Conservation (phyloP, 2,888 invertebrate species). For the Hofmannophila pseudospretella region DNA sequence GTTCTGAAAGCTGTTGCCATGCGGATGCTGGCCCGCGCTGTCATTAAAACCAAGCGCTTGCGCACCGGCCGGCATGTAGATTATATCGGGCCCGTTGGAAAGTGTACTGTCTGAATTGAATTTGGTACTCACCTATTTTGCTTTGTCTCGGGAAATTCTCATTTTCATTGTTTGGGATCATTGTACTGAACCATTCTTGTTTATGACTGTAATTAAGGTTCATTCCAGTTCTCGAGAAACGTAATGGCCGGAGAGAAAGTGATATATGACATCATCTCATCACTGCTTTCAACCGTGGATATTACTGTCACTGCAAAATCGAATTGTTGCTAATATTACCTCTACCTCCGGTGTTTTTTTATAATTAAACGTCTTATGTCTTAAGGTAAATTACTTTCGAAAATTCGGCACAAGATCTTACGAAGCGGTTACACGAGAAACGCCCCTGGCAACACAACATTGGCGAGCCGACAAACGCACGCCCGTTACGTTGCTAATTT, state of each 20-base stretch:
- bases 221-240: too few relatives aligned
- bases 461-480: constrained; percentile 6
- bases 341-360: too few relatives aligned
- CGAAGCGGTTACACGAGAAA: not conserved
- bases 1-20: constrained; percentile 71
- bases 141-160: not conserved
- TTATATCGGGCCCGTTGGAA: constrained; percentile 71
- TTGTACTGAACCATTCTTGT: too few relatives aligned
- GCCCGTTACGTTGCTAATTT: constrained; percentile 21
- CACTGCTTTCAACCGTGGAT: too few relatives aligned
- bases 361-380: too few relatives aligned
- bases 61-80: constrained; percentile 60
- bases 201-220: too few relatives aligned
- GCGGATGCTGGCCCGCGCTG: constrained; percentile 66
- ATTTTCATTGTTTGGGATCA: not conserved
- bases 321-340: too few relatives aligned
- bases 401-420: too few relatives aligned
- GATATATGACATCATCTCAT: too few relatives aligned
- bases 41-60: constrained; percentile 67
- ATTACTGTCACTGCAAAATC: too few relatives aligned
- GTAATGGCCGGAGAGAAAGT: too few relatives aligned
- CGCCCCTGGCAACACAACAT: constrained; percentile 3
- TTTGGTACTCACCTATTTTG: constrained; percentile 4
- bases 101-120: constrained; percentile 49
- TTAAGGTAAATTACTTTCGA: too few relatives aligned